A percentile compares a stretch with the other conserved stretches of the same genome.
phyloP scores from a whole-genome alignment of 2,888 invertebrate genomes.

The Linnaemya vulpina region DNA sequence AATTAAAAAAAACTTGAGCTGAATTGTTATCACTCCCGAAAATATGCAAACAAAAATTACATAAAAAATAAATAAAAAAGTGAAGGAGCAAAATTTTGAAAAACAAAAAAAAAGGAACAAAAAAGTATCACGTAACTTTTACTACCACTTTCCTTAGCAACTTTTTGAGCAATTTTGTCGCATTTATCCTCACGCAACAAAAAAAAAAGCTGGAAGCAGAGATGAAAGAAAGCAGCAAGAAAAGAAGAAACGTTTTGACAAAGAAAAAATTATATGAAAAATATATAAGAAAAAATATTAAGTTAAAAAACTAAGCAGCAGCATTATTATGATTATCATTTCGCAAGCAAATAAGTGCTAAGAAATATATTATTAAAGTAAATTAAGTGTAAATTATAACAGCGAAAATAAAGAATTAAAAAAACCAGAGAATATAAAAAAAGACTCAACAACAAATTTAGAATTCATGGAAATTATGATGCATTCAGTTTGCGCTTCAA shows the following conservation, averaged over 20 bases:
- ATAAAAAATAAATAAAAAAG: background rate
- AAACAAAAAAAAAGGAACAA: background rate
- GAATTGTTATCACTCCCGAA: slow-evolving; percentile 36
- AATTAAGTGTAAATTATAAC: slow-evolving; percentile 64
- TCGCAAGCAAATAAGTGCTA: slow-evolving; percentile 35
- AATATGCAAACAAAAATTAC: slow-evolving; percentile 13
- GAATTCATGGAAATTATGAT: background rate
- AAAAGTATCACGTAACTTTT: slow-evolving; percentile 42
- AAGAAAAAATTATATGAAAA: slow-evolving; percentile 10
- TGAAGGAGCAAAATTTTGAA: slow-evolving; percentile 5
- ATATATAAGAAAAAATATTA: background rate
- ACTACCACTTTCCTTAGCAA: slow-evolving; percentile 49
- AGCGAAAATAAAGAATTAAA: background rate
- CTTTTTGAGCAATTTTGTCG: slow-evolving; percentile 53
- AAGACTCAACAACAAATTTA: background rate
- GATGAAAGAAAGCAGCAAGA: background rate
- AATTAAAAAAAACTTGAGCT: background rate
- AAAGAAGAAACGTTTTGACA: slow-evolving; percentile 27
- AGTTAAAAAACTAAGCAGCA: slow-evolving; percentile 40
- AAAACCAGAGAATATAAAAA: background rate
- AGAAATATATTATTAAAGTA: slow-evolving; percentile 41
- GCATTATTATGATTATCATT: slow-evolving; percentile 40
- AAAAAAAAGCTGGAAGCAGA: background rate
- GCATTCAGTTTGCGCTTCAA: too few species aligned
- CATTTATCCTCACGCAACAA: slow-evolving; percentile 47